A percentile compares a stretch with the other conserved stretches of the same genome.
Evolutionary conservation across 2,113 vertebrate genomes (phyloP).

Genomic region (Hiodon alosoides): DNA sequence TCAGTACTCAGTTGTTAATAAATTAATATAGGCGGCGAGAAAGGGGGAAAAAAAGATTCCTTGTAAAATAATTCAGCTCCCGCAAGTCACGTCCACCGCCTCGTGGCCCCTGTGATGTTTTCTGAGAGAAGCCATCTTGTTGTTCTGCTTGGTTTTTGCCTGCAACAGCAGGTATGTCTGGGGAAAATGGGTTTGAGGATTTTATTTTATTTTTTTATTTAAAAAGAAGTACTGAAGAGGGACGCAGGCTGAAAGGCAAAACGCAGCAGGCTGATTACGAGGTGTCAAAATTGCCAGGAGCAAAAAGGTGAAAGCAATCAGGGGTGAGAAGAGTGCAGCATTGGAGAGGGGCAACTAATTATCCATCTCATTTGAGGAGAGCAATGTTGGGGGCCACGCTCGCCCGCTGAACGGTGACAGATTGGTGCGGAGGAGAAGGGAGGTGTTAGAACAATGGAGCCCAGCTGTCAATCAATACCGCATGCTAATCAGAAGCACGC

Average conservation of each 20-base stretch:
- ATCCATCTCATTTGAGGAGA: constrained; percentile 99
- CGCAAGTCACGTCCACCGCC: constrained; percentile 23
- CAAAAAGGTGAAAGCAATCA: constrained; percentile 99
- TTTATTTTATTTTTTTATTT: constrained; percentile 29
- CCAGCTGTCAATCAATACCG: constrained; percentile 93
- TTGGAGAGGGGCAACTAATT: constrained; percentile 99
- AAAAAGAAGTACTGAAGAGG: constrained; percentile 47
- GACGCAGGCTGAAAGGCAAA: constrained; percentile 86
- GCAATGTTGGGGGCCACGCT: constrained; percentile 96
- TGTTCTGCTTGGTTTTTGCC: constrained; percentile 34
- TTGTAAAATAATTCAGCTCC: constrained; percentile 23
- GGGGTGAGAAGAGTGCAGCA: constrained; percentile 99
- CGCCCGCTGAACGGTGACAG: constrained; percentile 99
- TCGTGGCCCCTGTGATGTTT: constrained; percentile 8
- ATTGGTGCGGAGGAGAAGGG: constrained; percentile 99
- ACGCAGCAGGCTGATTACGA: constrained; percentile 99
- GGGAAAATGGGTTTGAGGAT: constrained; percentile 37
- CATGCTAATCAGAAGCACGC: constrained; percentile 96
- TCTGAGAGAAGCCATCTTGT: constrained; percentile 17
- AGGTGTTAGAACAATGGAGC: constrained; percentile 99
- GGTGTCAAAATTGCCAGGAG: constrained; percentile 99
- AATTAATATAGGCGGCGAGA: constrained; percentile 35
- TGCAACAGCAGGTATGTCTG: constrained; percentile 29
- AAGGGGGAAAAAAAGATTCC: background rate
- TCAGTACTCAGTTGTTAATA: constrained; percentile 39